Percentiles rank a stretch among this genome's conserved stretches.
These are phyloP conservation scores for Kradibia gibbosae DNA, from an alignment of 1,140 invertebrate genomes.

Conservation along the genomic window DNA sequence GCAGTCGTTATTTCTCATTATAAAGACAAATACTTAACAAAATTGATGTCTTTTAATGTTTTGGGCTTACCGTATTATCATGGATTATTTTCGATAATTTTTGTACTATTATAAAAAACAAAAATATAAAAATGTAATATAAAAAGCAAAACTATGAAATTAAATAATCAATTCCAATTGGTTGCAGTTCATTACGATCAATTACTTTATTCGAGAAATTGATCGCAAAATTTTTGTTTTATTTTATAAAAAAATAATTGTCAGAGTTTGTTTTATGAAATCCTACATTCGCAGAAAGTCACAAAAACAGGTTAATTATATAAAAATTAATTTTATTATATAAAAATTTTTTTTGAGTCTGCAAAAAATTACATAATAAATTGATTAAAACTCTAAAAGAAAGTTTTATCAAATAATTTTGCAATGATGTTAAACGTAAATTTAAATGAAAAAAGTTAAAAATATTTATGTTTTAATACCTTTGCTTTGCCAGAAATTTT, in stretches of 20 bases:
- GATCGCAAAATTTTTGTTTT: too few species aligned
- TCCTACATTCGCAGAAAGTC: too few species aligned
- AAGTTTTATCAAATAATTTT: not conserved
- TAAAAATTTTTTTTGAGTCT: too few species aligned
- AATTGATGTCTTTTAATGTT: not conserved
- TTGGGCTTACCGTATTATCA: not conserved
- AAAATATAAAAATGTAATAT: too few species aligned
- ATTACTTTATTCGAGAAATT: not conserved
- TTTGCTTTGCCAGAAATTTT: too few species aligned
- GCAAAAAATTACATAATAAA: too few species aligned
- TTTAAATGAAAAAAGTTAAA: not conserved
- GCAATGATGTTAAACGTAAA: not conserved
- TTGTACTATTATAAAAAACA: too few species aligned
- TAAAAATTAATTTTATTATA: too few species aligned
- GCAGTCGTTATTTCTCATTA: slow-evolving; percentile 19
- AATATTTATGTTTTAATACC: not conserved
- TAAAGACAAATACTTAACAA: slow-evolving; percentile 2
- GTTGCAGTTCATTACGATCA: not conserved
- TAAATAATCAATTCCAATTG: not conserved
- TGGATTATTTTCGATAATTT: not conserved
- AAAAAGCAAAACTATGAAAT: not conserved
- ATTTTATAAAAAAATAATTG: too few species aligned
- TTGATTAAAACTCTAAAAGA: too few species aligned
- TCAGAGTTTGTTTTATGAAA: too few species aligned
- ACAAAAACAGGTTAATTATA: too few species aligned